Percentiles rank a stretch among this genome's conserved stretches.
phyloP scores from a whole-genome alignment of 2,888 invertebrate genomes.

The Ommatoiulus sabulosus region DNA sequence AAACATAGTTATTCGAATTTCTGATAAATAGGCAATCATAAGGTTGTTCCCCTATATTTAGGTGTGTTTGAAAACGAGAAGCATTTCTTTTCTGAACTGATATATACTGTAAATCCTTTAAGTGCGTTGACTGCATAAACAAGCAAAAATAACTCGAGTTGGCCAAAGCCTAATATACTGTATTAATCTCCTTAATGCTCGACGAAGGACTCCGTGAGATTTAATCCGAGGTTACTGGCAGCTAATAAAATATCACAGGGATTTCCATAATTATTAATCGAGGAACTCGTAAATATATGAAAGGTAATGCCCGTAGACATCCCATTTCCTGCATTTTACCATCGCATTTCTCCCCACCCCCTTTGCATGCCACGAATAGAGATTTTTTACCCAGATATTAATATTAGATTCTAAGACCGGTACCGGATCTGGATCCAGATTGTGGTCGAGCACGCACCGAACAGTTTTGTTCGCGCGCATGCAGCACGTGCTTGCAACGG shows the following conservation, averaged over 20 bases:
- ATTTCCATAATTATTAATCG: not conserved
- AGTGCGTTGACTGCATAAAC: too few relatives aligned
- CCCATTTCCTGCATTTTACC: not conserved
- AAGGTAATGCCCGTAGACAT: not conserved
- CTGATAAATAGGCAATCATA: too few relatives aligned
- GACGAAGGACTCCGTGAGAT: too few relatives aligned
- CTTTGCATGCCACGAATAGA: not conserved
- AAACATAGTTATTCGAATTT: too few relatives aligned
- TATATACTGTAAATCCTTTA: too few relatives aligned
- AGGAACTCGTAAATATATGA: not conserved
- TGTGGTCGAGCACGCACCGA: not conserved
- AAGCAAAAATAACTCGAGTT: too few relatives aligned
- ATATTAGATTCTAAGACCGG: not conserved
- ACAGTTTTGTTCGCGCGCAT: not conserved
- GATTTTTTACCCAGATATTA: not conserved
- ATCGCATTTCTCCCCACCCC: not conserved
- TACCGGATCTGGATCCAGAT: conserved; percentile 29
- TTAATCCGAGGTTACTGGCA: not conserved
- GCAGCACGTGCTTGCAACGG: conserved; percentile 20
- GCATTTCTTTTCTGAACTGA: too few relatives aligned
- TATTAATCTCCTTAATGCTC: too few relatives aligned
- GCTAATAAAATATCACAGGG: not conserved
- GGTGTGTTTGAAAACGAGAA: too few relatives aligned
- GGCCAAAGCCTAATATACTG: too few relatives aligned
- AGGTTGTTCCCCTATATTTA: too few relatives aligned